Conservation (phyloP, 2,888 invertebrate species). For the Eucera pruinosa region DNA sequence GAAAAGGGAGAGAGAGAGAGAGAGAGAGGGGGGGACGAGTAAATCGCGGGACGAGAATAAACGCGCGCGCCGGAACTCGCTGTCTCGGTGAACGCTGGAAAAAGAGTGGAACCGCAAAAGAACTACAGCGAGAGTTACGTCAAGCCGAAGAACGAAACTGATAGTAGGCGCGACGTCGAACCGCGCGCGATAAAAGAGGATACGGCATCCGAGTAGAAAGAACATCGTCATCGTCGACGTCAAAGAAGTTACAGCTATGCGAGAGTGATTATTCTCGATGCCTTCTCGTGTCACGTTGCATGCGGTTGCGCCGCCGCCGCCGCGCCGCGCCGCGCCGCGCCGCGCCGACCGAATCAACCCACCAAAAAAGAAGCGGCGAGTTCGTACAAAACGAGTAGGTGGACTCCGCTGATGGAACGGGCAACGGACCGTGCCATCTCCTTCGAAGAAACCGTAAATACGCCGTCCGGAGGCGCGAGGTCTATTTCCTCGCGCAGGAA, state of each 20-base stretch:
- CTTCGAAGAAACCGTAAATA: background rate
- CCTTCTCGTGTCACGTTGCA: slow-evolving; percentile 43
- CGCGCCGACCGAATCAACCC: slow-evolving; percentile 53
- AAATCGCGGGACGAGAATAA: too few relatives aligned
- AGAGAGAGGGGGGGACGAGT: too few relatives aligned
- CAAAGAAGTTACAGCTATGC: slow-evolving; percentile 56
- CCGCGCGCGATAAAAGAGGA: slow-evolving; percentile 52
- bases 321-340: too few relatives aligned
- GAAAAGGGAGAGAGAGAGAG: background rate
- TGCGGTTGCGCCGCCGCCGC: slow-evolving; percentile 36
- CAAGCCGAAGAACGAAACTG: slow-evolving; percentile 54
- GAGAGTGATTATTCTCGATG: slow-evolving; percentile 59
- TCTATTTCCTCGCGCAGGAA: background rate
- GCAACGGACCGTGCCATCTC: background rate
- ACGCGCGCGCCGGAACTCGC: slow-evolving; percentile 36
- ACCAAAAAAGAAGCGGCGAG: slow-evolving; percentile 5
- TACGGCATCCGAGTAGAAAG: slow-evolving; percentile 61
- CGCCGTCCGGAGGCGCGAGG: too few relatives aligned
- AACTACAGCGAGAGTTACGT: slow-evolving; percentile 50
- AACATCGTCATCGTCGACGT: slow-evolving; percentile 66
- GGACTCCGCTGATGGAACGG: slow-evolving; percentile 2
- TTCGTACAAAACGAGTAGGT: slow-evolving; percentile 33
- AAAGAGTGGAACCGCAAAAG: slow-evolving; percentile 49
- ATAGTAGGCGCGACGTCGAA: slow-evolving; percentile 60
- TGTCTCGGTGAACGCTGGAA: slow-evolving; percentile 28